Base-by-base conservation (phyloP, 1,140 invertebrate genomes). In the Cydia splendana region DNA sequence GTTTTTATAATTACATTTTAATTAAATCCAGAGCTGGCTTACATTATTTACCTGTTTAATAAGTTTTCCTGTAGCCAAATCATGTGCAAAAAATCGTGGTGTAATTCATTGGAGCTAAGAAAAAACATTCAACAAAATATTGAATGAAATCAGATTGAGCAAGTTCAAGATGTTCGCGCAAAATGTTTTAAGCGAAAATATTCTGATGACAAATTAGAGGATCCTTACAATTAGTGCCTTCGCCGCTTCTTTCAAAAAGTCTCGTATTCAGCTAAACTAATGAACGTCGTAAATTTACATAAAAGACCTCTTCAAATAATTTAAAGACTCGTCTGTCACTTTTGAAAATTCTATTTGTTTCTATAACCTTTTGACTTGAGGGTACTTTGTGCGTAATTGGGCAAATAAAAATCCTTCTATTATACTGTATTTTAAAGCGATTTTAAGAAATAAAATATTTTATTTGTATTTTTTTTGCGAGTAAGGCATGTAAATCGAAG, bases 231-330 rank as follows among this genome's bases (percentile, higher is more conserved):
- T 88, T 86, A 86, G 85, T 80, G 82, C 75, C 81, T 82, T 87
- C 80, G 83, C 83, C 76, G 82, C 81, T 77, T 83, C 85, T 84
- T 81, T 85, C 83, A 84, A 87, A 85, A 82, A 85, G 86, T 85
- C 81, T 87, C 85, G 84, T 85, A 86, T 87, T 86, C 82, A 80
- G 84, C 85, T 87, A 85, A 83, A 89, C 80, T 89, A 87, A 89
- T 89, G 87, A 85, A 84, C 79, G 80, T 83, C 82, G 85, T 89
- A 87, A 87, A 89, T 89, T 87, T 82, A 75, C 75, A 79, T 76
- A 79, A 75, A 81, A 82, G 81, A 80, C 77, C 80, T 78, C 75
- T 81, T 83, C 82, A 81, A 85, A 84, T 76, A 85, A 86, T 85
- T 86, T 83, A 71, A 71, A 71, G 67, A 71, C 67, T 71, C 67